Evolutionary conservation across 2,888 invertebrate genomes (phyloP).

Genomic region (Andrena marginata): DNA sequence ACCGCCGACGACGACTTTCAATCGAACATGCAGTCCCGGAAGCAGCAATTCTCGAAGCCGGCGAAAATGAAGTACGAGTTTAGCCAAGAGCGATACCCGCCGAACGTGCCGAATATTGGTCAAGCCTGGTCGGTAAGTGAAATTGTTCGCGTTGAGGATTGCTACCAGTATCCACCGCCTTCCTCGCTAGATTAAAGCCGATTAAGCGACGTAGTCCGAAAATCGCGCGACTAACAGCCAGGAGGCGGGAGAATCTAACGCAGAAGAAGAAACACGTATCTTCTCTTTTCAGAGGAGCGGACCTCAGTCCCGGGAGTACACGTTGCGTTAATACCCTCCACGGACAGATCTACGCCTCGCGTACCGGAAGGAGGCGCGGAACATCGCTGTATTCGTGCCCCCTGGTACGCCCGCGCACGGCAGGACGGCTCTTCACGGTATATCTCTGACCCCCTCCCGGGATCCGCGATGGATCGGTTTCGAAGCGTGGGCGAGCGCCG

Average conservation of each 20-base stretch:
- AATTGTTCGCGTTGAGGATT: too few relatives aligned
- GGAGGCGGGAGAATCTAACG: neutral
- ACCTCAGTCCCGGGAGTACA: slow-evolving; percentile 71
- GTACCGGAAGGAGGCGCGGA: slow-evolving; percentile 12
- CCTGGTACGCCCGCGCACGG: slow-evolving; percentile 2
- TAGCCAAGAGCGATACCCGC: slow-evolving; percentile 72
- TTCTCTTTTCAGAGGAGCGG: slow-evolving; percentile 72
- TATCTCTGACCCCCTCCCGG: slow-evolving; percentile 9
- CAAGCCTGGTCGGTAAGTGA: slow-evolving; percentile 78
- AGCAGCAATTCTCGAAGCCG: slow-evolving; percentile 74
- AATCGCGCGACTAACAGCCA: neutral
- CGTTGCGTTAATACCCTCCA: slow-evolving; percentile 67
- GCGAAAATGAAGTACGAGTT: slow-evolving; percentile 74
- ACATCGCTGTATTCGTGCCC: neutral
- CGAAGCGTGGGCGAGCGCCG: neutral
- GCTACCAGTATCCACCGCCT: too few relatives aligned
- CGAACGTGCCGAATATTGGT: slow-evolving; percentile 74
- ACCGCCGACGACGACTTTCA: slow-evolving; percentile 85
- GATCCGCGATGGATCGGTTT: neutral
- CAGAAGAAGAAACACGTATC: slow-evolving; percentile 48
- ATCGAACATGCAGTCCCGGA: slow-evolving; percentile 62
- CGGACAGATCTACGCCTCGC: slow-evolving; percentile 5
- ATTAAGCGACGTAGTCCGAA: neutral
- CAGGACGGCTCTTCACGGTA: slow-evolving; percentile 5
- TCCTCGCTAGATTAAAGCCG: too few relatives aligned